Percentiles rank a stretch among this genome's conserved stretches.
These are phyloP conservation scores for Notothenia coriiceps DNA, from an alignment of 2,113 vertebrate genomes.

Conservation along the genomic window DNA sequence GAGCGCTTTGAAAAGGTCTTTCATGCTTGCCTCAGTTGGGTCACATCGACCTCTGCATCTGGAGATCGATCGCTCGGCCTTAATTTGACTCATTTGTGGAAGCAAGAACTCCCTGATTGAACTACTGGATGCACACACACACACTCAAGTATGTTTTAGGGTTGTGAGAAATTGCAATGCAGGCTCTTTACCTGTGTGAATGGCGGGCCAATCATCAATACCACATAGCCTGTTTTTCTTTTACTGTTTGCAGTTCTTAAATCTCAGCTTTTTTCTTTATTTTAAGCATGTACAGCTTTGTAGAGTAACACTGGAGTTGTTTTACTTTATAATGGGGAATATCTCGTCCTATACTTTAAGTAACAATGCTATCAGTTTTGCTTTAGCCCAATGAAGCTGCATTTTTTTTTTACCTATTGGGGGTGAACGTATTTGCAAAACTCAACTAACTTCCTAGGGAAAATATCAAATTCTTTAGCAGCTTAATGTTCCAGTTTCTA, in stretches of 20 bases:
- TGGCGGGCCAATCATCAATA: neutral
- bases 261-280: neutral
- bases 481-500: neutral
- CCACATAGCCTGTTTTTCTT: neutral
- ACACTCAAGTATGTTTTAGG: neutral
- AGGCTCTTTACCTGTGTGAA: neutral
- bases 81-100: constrained; percentile 43
- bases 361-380: neutral
- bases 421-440: no score
- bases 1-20: constrained; percentile 44
- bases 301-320: neutral
- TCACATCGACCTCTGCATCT: constrained; percentile 36
- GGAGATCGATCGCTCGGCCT: constrained; percentile 33
- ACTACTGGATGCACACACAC: neutral
- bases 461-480: neutral
- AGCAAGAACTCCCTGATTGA: constrained; percentile 25
- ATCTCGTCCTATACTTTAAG: neutral
- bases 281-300: neutral
- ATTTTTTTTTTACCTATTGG: neutral
- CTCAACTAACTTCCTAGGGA: neutral
- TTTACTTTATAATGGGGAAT: neutral
- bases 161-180: neutral
- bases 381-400: neutral
- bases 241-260: neutral
- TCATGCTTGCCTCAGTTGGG: constrained; percentile 38